Conservation (phyloP, 2,797 vertebrate genomes). For the Leucoraja ocellata region DNA sequence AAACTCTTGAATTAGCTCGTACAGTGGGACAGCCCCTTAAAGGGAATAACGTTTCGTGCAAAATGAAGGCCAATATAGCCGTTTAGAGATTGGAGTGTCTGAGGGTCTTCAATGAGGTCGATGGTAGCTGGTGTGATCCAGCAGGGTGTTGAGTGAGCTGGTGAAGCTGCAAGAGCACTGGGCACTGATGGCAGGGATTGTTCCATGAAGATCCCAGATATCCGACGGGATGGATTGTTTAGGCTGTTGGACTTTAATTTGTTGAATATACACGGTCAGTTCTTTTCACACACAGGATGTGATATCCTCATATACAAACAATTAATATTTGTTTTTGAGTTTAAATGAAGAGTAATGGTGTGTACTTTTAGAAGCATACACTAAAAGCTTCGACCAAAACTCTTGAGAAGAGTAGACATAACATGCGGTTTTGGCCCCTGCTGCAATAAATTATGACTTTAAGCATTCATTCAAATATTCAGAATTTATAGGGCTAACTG, state of each 20-base stretch:
- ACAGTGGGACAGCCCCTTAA: too few species aligned
- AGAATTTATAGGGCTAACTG: not conserved
- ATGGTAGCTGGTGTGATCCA: too few species aligned
- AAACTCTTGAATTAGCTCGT: too few species aligned
- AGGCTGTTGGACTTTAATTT: not conserved
- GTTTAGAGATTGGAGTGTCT: too few species aligned
- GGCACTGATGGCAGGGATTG: not conserved
- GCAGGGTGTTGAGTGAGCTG: too few species aligned
- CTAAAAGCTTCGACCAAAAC: not conserved
- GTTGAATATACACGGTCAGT: not conserved
- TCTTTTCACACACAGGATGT: not conserved
- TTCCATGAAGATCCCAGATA: too few species aligned
- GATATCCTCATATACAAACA: not conserved
- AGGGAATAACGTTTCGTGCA: too few species aligned
- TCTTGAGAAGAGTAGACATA: not conserved
- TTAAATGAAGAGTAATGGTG: not conserved
- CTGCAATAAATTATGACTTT: not conserved
- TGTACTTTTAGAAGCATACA: not conserved
- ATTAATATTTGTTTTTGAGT: constrained; percentile 29
- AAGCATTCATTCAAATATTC: not conserved
- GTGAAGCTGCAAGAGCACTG: too few species aligned
- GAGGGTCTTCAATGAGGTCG: too few species aligned
- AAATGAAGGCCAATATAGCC: too few species aligned
- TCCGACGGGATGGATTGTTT: not conserved
- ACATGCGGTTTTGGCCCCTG: not conserved